Conservation (phyloP, 92 coral and sea anemone species). For the Blastomussa wellsi region DNA sequence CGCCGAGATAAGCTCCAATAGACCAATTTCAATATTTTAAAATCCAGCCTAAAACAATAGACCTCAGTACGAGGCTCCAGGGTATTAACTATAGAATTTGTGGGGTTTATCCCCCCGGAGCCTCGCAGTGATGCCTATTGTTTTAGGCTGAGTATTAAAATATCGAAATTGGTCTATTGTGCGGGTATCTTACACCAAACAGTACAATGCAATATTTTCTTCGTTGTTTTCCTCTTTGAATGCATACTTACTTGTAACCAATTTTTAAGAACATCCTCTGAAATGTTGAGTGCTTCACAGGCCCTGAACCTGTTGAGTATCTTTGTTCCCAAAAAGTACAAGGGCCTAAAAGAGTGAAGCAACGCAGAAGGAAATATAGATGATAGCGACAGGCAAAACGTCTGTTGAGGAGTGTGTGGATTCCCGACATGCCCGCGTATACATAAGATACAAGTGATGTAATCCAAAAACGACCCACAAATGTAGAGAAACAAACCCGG, state of each 20-base stretch:
- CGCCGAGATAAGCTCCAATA: too few species aligned
- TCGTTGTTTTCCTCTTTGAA: neutral
- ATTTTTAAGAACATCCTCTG: slow-evolving; percentile 87
- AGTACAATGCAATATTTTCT: too few species aligned
- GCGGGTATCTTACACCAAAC: too few species aligned
- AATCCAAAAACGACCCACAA: neutral
- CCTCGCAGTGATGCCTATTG: too few species aligned
- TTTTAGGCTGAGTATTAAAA: too few species aligned
- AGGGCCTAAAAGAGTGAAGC: slow-evolving; percentile 70
- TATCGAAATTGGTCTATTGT: too few species aligned
- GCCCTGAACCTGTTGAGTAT: slow-evolving; percentile 92
- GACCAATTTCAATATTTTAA: too few species aligned
- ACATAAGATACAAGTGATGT: neutral
- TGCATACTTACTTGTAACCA: slow-evolving; percentile 86
- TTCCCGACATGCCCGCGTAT: neutral
- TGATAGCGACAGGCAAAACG: neutral
- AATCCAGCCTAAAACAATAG: too few species aligned
- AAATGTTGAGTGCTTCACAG: slow-evolving; percentile 86
- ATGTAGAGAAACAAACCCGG: too few species aligned
- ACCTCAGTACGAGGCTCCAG: too few species aligned
- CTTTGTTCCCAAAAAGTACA: slow-evolving; percentile 91
- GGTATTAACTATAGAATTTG: too few species aligned
- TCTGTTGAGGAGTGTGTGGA: neutral
- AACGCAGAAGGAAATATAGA: neutral
- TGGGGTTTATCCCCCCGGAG: too few species aligned